phyloP scores from a whole-genome alignment of 2,113 vertebrate species.

The Ibidorhyncha struthersii region DNA sequence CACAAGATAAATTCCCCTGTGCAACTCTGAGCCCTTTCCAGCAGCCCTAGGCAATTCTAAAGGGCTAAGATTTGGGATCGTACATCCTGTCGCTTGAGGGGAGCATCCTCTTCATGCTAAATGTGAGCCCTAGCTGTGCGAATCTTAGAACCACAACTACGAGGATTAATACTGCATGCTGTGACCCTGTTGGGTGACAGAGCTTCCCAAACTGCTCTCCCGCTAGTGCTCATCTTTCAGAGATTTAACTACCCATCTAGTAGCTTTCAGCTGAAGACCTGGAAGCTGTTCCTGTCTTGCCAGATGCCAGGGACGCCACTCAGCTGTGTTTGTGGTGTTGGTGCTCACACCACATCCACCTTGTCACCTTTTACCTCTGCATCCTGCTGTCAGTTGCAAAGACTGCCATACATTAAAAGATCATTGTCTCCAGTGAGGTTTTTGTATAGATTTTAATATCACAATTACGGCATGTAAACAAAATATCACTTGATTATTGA shows the following conservation, averaged over 20 bases:
- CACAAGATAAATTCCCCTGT: not conserved
- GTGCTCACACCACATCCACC: not conserved
- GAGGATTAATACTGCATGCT: not conserved
- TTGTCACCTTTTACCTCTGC: not conserved
- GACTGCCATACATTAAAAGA: not conserved
- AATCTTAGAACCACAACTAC: not conserved
- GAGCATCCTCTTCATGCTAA: not conserved
- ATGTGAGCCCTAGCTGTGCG: not conserved
- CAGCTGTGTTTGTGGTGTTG: not conserved
- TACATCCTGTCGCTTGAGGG: not conserved
- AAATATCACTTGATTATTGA: conserved; percentile 56
- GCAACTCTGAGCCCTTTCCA: not conserved
- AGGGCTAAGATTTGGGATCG: not conserved
- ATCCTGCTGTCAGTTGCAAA: not conserved
- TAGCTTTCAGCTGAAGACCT: not conserved
- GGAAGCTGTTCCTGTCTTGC: not conserved
- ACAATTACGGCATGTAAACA: conserved; percentile 51
- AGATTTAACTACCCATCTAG: not conserved
- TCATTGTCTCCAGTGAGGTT: not conserved
- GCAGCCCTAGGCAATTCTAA: not conserved
- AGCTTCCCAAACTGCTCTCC: not conserved
- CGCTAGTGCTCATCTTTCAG: not conserved
- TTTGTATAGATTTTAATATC: conserved; percentile 25
- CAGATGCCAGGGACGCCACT: not conserved
- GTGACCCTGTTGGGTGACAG: not conserved